Evolutionary conservation across 2,797 vertebrate genomes (phyloP).

Genomic region (Phrynocephalus vlangalii): DNA sequence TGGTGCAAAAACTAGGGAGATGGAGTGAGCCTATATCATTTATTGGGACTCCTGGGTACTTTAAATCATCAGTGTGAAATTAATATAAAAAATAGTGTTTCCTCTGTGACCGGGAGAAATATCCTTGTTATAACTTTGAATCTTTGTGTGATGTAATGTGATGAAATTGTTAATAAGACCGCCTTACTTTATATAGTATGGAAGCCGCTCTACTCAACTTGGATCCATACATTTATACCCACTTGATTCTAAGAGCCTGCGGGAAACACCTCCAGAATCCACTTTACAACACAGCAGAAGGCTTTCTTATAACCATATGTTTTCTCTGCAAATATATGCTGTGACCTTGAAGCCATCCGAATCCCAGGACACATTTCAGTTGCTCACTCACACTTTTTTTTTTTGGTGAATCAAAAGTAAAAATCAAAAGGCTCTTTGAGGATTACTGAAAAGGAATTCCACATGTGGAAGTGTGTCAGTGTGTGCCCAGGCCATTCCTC

Average conservation of each 20-base stretch:
- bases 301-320: slow-evolving; percentile 77
- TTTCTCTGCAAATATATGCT: slow-evolving; percentile 76
- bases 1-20: background rate
- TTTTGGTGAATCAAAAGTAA: slow-evolving; percentile 76
- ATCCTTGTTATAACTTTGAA: slow-evolving; percentile 21
- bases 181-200: slow-evolving; percentile 32
- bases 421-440: slow-evolving; percentile 84
- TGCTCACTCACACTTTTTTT: slow-evolving; percentile 67
- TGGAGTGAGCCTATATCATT: background rate
- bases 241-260: slow-evolving; percentile 50
- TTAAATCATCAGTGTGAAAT: background rate
- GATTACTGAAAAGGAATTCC: slow-evolving; percentile 85
- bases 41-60: background rate
- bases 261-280: slow-evolving; percentile 67
- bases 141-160: background rate
- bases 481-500: slow-evolving; percentile 74
- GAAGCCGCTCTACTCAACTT: slow-evolving; percentile 51
- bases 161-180: slow-evolving; percentile 33
- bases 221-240: slow-evolving; percentile 61
- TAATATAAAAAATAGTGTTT: background rate
- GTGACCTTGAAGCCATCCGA: slow-evolving; percentile 80
- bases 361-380: slow-evolving; percentile 79
- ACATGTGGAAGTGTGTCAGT: slow-evolving; percentile 81
- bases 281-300: slow-evolving; percentile 57
- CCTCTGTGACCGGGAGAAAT: background rate